A percentile compares a stretch with the other conserved stretches of the same genome.
Evolutionary conservation across 2,888 invertebrate species (phyloP).

Genomic region (Seladonia tumulorum): DNA sequence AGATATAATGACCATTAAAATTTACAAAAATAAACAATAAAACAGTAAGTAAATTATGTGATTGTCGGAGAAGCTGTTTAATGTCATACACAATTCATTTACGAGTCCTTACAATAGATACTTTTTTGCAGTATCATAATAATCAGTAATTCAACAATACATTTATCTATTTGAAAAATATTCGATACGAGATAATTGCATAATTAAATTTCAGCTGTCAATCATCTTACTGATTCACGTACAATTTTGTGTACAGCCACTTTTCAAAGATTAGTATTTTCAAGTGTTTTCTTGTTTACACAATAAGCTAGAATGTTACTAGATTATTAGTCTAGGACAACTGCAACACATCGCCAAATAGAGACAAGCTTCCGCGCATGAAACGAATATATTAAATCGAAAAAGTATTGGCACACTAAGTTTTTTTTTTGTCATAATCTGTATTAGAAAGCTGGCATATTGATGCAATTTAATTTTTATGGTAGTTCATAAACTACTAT

Average conservation of each 20-base stretch:
- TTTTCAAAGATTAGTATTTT: not conserved
- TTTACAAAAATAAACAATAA: too few species aligned
- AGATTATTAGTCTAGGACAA: not conserved
- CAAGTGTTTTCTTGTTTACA: too few species aligned
- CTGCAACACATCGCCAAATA: not conserved
- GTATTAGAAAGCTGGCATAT: not conserved
- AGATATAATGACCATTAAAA: too few species aligned
- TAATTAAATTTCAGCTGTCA: not conserved
- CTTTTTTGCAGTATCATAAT: too few species aligned
- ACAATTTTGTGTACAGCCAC: not conserved
- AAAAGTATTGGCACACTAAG: not conserved
- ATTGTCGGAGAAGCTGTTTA: too few species aligned
- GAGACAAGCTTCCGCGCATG: not conserved
- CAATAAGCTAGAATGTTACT: not conserved
- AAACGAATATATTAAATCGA: not conserved
- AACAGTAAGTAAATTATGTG: too few species aligned
- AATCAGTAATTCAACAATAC: too few species aligned
- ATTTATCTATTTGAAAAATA: too few species aligned
- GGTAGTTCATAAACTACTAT: too few species aligned
- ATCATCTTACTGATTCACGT: not conserved
- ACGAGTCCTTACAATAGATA: too few species aligned
- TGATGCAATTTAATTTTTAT: not conserved
- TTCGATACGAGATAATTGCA: too few species aligned
- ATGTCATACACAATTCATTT: too few species aligned
- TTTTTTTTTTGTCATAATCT: not conserved